Conservation (phyloP, 2,797 vertebrate genomes). For the Morelia viridis region DNA sequence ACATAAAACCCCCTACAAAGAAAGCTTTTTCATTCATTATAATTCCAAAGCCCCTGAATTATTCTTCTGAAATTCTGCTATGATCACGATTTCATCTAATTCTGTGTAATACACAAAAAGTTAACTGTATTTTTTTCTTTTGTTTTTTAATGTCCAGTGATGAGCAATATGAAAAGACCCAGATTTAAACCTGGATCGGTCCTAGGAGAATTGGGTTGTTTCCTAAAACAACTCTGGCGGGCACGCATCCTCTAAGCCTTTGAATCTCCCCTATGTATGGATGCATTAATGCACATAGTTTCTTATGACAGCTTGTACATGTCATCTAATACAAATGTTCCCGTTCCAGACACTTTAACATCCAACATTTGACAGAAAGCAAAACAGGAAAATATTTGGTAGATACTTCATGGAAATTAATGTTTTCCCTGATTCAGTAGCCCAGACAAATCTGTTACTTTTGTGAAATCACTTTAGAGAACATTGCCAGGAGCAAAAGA, state of each 20-base stretch:
- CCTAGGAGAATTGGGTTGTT: neutral
- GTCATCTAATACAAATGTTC: neutral
- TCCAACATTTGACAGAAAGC: neutral
- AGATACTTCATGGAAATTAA: neutral
- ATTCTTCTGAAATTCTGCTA: too few species aligned
- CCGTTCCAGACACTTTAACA: neutral
- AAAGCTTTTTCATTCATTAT: too few species aligned
- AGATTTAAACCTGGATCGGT: neutral
- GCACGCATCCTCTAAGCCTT: neutral
- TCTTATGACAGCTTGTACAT: neutral
- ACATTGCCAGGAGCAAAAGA: constrained; percentile 19
- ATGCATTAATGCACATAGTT: neutral
- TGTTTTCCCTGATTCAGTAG: constrained; percentile 2
- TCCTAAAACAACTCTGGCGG: too few species aligned
- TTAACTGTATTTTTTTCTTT: too few species aligned
- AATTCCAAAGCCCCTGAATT: too few species aligned
- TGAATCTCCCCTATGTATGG: neutral
- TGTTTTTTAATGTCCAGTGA: too few species aligned
- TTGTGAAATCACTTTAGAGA: constrained; percentile 21
- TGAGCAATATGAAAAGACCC: too few species aligned
- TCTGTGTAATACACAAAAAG: too few species aligned
- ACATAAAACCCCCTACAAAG: too few species aligned
- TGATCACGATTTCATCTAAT: too few species aligned
- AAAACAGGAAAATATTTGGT: neutral
- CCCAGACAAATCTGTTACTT: constrained; percentile 20